Conservation (phyloP, 2,888 invertebrate genomes). For the Morpho helenor region DNA sequence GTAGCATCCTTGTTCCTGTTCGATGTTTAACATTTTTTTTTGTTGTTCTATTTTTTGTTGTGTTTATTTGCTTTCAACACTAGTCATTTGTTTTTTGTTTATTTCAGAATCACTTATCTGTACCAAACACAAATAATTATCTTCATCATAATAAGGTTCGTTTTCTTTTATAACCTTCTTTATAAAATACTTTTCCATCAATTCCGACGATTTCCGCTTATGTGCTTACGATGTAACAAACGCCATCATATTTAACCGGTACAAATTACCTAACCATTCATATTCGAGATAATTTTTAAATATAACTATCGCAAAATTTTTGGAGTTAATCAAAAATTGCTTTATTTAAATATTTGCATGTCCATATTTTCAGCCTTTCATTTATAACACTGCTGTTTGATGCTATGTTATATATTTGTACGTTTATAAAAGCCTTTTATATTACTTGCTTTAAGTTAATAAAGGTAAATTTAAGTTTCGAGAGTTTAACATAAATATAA, state of each 20-base stretch:
- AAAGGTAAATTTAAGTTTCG: too few relatives aligned
- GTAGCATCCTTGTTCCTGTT: conserved; percentile 8
- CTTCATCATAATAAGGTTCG: conserved; percentile 89
- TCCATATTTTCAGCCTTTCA: too few relatives aligned
- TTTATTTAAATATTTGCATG: conserved; percentile 2
- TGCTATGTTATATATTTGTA: too few relatives aligned
- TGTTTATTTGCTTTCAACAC: conserved; percentile 80
- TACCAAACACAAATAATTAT: conserved; percentile 91
- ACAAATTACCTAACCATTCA: conserved; percentile 2
- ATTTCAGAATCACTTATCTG: conserved; percentile 94
- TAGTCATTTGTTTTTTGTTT: conserved; percentile 77
- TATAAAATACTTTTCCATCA: conserved; percentile 51
- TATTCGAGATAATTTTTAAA: neutral
- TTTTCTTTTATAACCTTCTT: conserved; percentile 72
- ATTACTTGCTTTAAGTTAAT: too few relatives aligned
- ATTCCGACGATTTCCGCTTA: conserved; percentile 49
- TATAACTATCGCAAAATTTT: neutral
- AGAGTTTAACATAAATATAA: too few relatives aligned
- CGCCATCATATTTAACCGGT: conserved; percentile 5
- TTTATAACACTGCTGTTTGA: too few relatives aligned
- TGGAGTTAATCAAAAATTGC: neutral
- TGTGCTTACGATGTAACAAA: conserved; percentile 50
- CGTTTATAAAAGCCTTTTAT: too few relatives aligned
- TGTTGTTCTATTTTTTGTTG: conserved; percentile 59
- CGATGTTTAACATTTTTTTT: conserved; percentile 41